These are phyloP conservation scores for Crotalus viridis DNA, from an alignment of 2,113 vertebrate species.

Conservation along the genomic window DNA sequence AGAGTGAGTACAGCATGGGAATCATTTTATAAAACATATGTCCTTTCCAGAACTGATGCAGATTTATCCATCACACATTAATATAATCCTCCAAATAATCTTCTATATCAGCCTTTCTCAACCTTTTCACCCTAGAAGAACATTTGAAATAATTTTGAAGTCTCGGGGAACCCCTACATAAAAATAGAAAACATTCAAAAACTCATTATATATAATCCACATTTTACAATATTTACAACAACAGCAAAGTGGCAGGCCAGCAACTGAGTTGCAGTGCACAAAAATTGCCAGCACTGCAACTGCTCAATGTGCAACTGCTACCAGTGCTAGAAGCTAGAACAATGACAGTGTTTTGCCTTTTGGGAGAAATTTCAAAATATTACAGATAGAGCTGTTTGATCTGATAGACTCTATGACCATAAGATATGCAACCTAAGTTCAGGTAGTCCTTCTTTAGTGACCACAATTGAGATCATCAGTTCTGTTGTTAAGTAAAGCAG, in stretches of 20 bases:
- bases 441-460: not conserved
- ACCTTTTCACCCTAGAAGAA: not conserved
- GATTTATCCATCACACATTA: not conserved
- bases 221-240: not conserved
- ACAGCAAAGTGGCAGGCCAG: not conserved
- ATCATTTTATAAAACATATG: not conserved
- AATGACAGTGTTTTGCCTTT: constrained; percentile 24
- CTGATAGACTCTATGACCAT: not conserved
- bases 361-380: constrained; percentile 17
- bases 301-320: not conserved
- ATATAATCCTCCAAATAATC: not conserved
- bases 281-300: not conserved
- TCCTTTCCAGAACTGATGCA: not conserved
- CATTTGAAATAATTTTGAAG: not conserved
- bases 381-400: not conserved
- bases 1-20: not conserved
- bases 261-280: not conserved
- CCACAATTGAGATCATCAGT: not conserved
- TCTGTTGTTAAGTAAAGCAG: not conserved
- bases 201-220: not conserved
- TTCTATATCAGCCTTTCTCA: not conserved
- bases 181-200: not conserved
- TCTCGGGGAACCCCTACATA: not conserved
- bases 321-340: constrained; percentile 18
- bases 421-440: not conserved